These are phyloP conservation scores for Mus musculus DNA, from an alignment of 2,113 vertebrate genomes.

Conservation along the genomic window DNA sequence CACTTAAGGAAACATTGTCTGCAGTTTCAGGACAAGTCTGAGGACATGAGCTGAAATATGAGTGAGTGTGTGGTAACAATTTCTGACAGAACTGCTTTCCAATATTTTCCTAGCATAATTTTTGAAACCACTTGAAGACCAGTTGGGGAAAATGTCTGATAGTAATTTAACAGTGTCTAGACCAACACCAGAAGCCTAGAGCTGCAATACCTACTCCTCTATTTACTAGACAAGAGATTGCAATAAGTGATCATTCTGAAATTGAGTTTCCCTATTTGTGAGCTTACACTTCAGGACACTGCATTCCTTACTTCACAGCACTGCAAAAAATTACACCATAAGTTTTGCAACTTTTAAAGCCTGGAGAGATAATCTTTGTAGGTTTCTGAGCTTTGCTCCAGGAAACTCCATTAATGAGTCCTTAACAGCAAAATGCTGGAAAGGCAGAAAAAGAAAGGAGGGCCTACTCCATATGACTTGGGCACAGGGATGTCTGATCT, in stretches of 20 bases:
- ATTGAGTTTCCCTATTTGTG: neutral
- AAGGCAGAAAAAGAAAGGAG: neutral
- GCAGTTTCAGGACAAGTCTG: neutral
- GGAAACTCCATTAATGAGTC: neutral
- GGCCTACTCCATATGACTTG: neutral
- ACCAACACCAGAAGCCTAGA: neutral
- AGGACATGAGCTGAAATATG: neutral
- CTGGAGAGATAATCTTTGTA: neutral
- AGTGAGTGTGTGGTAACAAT: conserved; percentile 1
- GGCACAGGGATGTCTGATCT: neutral
- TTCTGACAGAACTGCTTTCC: conserved; percentile 35
- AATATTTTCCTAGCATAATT: neutral
- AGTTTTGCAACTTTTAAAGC: neutral
- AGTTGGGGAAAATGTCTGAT: neutral
- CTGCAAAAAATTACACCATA: neutral
- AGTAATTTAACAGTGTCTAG: neutral
- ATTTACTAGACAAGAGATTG: neutral
- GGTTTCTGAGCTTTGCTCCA: neutral
- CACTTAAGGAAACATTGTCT: conserved; percentile 51
- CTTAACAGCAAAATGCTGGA: neutral
- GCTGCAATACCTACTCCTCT: neutral
- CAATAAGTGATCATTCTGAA: neutral
- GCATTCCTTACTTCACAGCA: neutral
- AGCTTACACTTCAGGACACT: neutral
- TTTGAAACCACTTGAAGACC: neutral